Base-by-base conservation (phyloP, 2,888 invertebrate genomes). In the Lottia scabra region DNA sequence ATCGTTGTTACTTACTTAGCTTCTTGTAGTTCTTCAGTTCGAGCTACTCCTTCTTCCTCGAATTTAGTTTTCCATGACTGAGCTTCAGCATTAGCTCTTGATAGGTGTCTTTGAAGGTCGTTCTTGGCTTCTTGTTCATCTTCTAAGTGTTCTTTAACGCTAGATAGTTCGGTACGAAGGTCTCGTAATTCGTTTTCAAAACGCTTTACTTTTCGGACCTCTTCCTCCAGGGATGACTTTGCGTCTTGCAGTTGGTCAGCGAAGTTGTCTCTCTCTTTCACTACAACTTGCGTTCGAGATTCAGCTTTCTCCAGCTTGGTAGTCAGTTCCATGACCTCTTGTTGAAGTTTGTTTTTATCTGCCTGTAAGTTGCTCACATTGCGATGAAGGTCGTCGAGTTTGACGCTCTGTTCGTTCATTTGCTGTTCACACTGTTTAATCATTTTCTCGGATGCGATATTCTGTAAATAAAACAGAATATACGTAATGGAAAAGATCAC, bases 241-340 rank as follows among this genome's bases (percentile, higher is more conserved):
- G 23, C 19, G 23, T 56, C 56, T 5, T 56, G 19, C 23, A 56
- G 19, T 23, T 56, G 56, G 23, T 23, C 23, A 13, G 19, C 23
- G 1, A 56, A 12, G 23, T 10, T 6, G 0, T 56, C 56, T 56
- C 56, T 19, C 23, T 56, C 56, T 23, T 56, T 56, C 23, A 23
- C 23, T 13, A 56, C 12, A 56, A 56, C 56, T 10, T 23, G 19
- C 19, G 13, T 10, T 19, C 56, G 8, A 23, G 19, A 23, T 23
- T 56, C 56, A 23, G 56, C 56, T 56, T 56, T 56, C 56, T 56
- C 56, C 13, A 56, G 56, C 56, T 56, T 56, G 56, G 56, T 56
- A 23, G 23, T 23, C 56, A 56, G 56, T 56, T 56, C 56, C 23
- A 56, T 23, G 56, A 23, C 23, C 23, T 56, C 56, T 56, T 23